Percentiles rank a stretch among this genome's conserved stretches.
These are phyloP conservation scores for Beris chalybata DNA, from an alignment of 2,888 invertebrate genomes.

Conservation along the genomic window DNA sequence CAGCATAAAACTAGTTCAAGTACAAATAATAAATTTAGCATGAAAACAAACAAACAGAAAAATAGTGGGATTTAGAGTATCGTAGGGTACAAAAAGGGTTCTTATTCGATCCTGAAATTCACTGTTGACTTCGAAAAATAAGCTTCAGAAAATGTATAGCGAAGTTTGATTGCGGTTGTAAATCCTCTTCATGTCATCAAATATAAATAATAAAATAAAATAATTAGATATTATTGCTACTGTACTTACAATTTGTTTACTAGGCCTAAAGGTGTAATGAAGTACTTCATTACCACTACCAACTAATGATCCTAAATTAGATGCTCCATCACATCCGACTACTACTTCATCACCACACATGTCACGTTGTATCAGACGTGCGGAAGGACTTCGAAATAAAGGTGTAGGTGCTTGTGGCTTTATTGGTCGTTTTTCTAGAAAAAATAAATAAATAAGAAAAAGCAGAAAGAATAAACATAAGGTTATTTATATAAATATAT, in stretches of 20 bases:
- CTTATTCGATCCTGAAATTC: too few species aligned
- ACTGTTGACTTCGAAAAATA: too few species aligned
- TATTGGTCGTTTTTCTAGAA: conserved; percentile 55
- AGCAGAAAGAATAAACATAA: background rate
- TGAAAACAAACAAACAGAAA: too few species aligned
- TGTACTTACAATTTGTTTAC: conserved; percentile 58
- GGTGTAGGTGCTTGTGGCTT: conserved; percentile 53
- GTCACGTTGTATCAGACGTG: conserved; percentile 55
- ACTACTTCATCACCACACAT: conserved; percentile 51
- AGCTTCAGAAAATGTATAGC: background rate
- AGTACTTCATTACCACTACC: conserved; percentile 55
- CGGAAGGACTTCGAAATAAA: conserved; percentile 55
- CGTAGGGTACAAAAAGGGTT: too few species aligned
- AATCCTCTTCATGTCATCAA: background rate
- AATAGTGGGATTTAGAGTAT: too few species aligned
- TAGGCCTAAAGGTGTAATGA: conserved; percentile 57
- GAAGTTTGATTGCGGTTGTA: background rate
- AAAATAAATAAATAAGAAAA: background rate
- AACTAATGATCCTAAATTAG: conserved; percentile 46
- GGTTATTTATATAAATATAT: too few species aligned
- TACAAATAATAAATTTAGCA: too few species aligned
- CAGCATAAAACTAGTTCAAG: too few species aligned
- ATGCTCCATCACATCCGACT: conserved; percentile 43
- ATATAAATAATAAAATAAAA: conserved; percentile 1
- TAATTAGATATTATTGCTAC: background rate